Evolutionary conservation across 1,140 invertebrate species (phyloP).

Genomic region (Popillia japonica): DNA sequence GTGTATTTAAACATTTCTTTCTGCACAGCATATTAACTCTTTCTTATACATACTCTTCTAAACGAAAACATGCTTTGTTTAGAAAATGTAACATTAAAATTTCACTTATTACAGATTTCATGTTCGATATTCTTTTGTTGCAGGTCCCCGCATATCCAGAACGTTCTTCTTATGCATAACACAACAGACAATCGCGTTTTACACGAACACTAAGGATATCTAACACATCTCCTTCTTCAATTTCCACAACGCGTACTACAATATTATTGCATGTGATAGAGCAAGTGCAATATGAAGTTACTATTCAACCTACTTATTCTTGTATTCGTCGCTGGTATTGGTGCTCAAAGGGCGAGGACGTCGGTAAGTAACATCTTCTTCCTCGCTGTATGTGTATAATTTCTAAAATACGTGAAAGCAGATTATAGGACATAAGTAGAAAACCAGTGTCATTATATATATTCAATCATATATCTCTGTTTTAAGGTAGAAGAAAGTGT

Average conservation of each 20-base stretch:
- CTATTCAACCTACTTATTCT: not conserved
- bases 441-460: not conserved
- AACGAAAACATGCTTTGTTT: no score
- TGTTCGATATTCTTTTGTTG: not conserved
- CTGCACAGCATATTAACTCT: no score
- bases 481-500: not conserved
- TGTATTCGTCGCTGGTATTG: not conserved
- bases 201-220: not conserved
- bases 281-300: not conserved
- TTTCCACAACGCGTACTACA: no score
- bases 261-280: not conserved
- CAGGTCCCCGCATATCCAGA: not conserved
- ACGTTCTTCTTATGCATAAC: not conserved
- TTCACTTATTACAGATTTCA: not conserved
- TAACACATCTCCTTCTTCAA: not conserved
- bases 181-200: not conserved
- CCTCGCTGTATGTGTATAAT: not conserved
- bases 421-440: not conserved
- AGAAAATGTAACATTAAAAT: no score
- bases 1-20: no score
- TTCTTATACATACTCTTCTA: no score
- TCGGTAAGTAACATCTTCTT: slow-evolving; percentile 2
- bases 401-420: not conserved
- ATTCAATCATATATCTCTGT: no score
- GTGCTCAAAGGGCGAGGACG: slow-evolving; percentile 8